Base-by-base conservation (phyloP, 2,113 vertebrate species). In the Bucco capensis region DNA sequence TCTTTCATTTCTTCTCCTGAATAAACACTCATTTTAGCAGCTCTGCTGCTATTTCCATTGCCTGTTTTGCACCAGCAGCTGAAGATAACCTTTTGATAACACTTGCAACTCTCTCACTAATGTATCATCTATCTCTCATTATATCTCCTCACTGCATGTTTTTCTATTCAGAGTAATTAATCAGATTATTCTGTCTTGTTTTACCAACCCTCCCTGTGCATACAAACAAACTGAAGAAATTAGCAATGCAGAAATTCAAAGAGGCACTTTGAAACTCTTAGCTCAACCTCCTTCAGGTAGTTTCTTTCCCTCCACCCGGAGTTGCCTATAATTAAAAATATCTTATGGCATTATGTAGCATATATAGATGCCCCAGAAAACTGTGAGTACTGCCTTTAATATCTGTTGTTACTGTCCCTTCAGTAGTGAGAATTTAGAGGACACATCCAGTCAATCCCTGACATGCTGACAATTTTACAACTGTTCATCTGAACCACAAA, bases 161-260 rank as follows among this genome's bases (percentile, higher is more conserved):
- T 21, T 81, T 44, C 91, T 83, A 30, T 75, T 78, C 73, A 64
- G n/a, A 60, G 62, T 66, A 88, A 75, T 90, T 92, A 93, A 62
- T 92, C 70, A 75, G 76, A 90, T 90, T 38, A 83, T 73, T 92
- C 64, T 44, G 65, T 56, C 80, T 77, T 70, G 65, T 79, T 86
- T 93, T 79, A 84, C 53, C 46, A 82, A 23, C 54, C 62, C 27
- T 54, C 40, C 13, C 40, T 57, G 22, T 46, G 57, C 78, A 75
- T 53, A 51, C 53, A 89, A 88, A 95, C 83, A 93, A 95, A 71
- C 13, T 4, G 49, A 82, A 84, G 44, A 75, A 81, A 85, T 87
- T 9, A 87, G 46, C 53, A 89, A 76, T 56, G 87, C 56, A 88
- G 71, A 88, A 85, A n/a, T 86, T 78, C 30, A 10, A 40, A 71